Evolutionary conservation across 2,113 vertebrate species (phyloP).

Genomic region (Bos taurus): DNA sequence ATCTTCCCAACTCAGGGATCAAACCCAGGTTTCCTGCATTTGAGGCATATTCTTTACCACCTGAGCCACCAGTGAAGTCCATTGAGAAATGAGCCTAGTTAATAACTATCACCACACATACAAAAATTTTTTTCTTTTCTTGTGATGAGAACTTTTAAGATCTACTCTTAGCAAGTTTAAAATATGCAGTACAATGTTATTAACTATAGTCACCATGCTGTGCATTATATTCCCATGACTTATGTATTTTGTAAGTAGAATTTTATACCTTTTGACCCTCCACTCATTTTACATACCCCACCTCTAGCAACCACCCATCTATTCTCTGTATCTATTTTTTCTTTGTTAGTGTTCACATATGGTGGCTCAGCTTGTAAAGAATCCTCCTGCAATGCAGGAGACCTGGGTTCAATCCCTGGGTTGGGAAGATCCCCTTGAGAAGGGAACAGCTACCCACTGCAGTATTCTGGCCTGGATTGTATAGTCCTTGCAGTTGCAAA

Average conservation of each 20-base stretch:
- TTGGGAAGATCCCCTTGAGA: neutral
- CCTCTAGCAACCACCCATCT: neutral
- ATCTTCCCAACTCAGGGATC: neutral
- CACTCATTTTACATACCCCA: too few relatives aligned
- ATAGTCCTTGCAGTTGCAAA: neutral
- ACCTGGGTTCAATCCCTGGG: neutral
- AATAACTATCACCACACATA: neutral
- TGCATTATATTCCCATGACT: neutral
- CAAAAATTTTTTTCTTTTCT: neutral
- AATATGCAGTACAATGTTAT: neutral
- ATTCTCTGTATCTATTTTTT: neutral
- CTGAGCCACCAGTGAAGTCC: neutral
- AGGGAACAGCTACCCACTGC: neutral
- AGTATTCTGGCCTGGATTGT: neutral
- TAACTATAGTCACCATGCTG: neutral
- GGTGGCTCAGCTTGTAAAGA: neutral
- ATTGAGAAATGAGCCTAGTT: neutral
- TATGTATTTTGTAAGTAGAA: neutral
- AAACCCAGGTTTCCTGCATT: neutral
- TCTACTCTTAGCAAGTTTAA: neutral
- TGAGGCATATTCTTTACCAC: neutral
- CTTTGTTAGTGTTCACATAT: neutral
- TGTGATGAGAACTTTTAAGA: neutral
- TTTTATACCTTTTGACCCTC: neutral
- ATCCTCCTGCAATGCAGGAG: neutral